phyloP scores from a whole-genome alignment of 1,140 invertebrate species.

The Mya arenaria region DNA sequence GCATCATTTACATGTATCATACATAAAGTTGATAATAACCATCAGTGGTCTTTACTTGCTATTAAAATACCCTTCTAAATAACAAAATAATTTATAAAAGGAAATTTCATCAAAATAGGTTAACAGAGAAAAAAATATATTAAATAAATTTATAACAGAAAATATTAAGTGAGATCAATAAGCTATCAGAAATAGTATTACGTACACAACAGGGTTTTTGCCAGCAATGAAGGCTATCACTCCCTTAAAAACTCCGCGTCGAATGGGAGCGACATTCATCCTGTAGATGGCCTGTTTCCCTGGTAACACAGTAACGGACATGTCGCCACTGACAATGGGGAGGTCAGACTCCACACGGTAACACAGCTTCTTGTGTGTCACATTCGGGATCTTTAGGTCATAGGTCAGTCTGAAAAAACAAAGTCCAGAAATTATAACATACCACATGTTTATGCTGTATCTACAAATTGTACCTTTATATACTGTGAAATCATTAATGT shows the following conservation, averaged over 20 bases:
- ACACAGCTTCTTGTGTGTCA: slow-evolving; percentile 77
- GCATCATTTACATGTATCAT: too few relatives aligned
- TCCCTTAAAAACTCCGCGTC: slow-evolving; percentile 76
- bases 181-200: too few relatives aligned
- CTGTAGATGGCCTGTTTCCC: slow-evolving; percentile 74
- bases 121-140: background rate
- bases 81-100: too few relatives aligned
- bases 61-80: too few relatives aligned
- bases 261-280: slow-evolving; percentile 69
- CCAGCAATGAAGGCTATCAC: slow-evolving; percentile 78
- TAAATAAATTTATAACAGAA: background rate
- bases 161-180: too few relatives aligned
- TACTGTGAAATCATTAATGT: too few relatives aligned
- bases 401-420: slow-evolving; percentile 68
- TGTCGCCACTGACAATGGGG: slow-evolving; percentile 74
- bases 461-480: too few relatives aligned
- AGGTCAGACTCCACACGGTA: slow-evolving; percentile 79
- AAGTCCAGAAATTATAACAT: too few relatives aligned
- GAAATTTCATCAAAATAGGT: too few relatives aligned
- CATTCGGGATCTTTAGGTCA: slow-evolving; percentile 77
- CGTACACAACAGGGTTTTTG: slow-evolving; percentile 76
- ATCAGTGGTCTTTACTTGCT: too few relatives aligned
- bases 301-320: slow-evolving; percentile 73
- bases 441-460: too few relatives aligned
- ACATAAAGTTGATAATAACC: too few relatives aligned